These are phyloP conservation scores for Lonchura striata DNA, from an alignment of 2,113 vertebrate genomes.

Conservation along the genomic window DNA sequence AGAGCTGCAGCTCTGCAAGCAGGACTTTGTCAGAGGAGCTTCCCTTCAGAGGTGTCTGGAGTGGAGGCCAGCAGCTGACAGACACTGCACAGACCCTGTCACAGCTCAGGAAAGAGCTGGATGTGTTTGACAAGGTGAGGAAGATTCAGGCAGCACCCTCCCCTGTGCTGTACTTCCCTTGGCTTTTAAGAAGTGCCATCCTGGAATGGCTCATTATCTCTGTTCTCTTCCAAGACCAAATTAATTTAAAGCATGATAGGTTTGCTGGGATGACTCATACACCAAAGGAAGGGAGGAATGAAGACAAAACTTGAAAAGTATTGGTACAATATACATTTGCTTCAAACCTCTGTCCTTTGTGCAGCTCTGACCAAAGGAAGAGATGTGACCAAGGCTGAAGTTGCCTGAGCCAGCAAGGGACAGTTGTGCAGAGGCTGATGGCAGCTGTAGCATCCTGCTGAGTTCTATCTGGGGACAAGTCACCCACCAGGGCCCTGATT, in stretches of 20 bases:
- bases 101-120: neutral
- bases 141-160: neutral
- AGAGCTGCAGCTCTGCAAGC: neutral
- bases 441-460: neutral
- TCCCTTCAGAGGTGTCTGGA: neutral
- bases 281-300: neutral
- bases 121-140: neutral
- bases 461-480: too few species aligned
- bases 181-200: neutral
- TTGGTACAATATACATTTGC: neutral
- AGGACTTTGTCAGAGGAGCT: neutral
- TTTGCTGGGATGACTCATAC: neutral
- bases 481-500: neutral
- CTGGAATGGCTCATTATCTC: neutral
- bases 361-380: neutral
- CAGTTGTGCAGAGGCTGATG: rapidly evolving
- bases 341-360: neutral
- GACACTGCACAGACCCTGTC: rapidly evolving
- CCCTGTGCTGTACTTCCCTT: neutral
- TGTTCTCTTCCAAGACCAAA: neutral
- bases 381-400: neutral
- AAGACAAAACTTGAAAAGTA: neutral
- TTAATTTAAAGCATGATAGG: neutral
- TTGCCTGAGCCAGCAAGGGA: neutral
- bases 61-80: neutral